phyloP scores from a whole-genome alignment of 2,888 invertebrate species.

The Leucophenga maculata region DNA sequence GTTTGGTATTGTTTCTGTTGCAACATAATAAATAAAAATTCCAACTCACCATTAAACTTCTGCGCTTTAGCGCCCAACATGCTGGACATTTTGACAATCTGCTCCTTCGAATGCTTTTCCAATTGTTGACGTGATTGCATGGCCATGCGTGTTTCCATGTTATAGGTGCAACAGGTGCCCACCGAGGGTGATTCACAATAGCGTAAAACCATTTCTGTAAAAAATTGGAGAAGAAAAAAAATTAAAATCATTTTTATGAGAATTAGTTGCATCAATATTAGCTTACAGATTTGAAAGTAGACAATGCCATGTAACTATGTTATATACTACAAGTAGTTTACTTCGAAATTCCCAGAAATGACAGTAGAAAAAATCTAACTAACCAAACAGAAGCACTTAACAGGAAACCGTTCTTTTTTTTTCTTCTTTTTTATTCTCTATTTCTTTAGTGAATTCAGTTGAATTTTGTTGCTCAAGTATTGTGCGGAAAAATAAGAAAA shows the following conservation, averaged over 20 bases:
- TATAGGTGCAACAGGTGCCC: constrained; percentile 76
- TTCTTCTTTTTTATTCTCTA: not conserved
- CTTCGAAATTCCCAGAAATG: no score
- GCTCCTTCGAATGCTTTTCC: constrained; percentile 82
- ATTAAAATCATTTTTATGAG: no score
- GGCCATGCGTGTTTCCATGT: constrained; percentile 79
- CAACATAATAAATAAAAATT: constrained; percentile 51
- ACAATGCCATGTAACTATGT: no score
- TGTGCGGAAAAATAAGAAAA: no score
- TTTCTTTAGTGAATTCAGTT: not conserved
- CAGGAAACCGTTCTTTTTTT: constrained; percentile 36
- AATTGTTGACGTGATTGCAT: constrained; percentile 82
- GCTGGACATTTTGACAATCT: constrained; percentile 82
- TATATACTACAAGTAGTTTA: no score
- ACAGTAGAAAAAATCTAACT: constrained; percentile 8
- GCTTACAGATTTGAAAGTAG: not conserved
- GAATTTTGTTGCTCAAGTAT: not conserved
- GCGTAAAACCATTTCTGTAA: constrained; percentile 69
- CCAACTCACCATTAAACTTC: constrained; percentile 89
- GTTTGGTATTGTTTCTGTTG: constrained; percentile 34
- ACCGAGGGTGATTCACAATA: constrained; percentile 73
- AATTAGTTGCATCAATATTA: constrained; percentile 6
- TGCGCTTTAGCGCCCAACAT: constrained; percentile 83
- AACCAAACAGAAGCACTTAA: constrained; percentile 43
- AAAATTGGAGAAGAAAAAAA: not conserved